Evolutionary conservation across 2,888 invertebrate genomes (phyloP).

Genomic region (Peribatodes rhomboidaria): DNA sequence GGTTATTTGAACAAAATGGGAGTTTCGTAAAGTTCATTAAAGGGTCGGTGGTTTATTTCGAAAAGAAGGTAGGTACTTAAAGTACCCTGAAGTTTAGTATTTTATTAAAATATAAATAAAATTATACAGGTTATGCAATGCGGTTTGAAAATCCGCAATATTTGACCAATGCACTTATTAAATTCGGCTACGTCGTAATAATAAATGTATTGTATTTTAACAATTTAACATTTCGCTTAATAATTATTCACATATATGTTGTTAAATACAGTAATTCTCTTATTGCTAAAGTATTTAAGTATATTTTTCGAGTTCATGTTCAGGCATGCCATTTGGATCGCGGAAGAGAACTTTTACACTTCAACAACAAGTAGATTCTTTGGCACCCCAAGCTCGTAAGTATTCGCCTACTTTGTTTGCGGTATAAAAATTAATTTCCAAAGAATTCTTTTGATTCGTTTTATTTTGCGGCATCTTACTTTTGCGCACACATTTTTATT

Average conservation of each 20-base stretch:
- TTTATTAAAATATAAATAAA: background rate
- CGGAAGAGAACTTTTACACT: slow-evolving; percentile 10
- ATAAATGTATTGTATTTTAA: too few relatives aligned
- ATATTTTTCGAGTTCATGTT: background rate
- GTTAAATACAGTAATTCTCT: too few relatives aligned
- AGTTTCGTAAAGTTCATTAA: slow-evolving; percentile 32
- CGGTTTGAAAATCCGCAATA: background rate
- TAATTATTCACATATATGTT: too few relatives aligned
- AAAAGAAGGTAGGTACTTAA: slow-evolving; percentile 20
- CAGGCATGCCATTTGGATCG: background rate
- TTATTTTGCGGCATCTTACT: slow-evolving; percentile 67
- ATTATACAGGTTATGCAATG: background rate
- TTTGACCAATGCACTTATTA: too few relatives aligned
- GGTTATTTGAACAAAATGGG: slow-evolving; percentile 33
- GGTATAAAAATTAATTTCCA: slow-evolving; percentile 59
- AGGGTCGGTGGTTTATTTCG: slow-evolving; percentile 15
- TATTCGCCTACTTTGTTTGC: slow-evolving; percentile 39
- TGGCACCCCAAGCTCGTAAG: slow-evolving; percentile 20
- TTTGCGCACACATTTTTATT: slow-evolving; percentile 71
- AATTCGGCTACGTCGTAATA: too few relatives aligned
- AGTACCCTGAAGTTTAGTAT: slow-evolving; percentile 7
- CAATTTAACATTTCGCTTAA: too few relatives aligned
- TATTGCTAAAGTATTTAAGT: too few relatives aligned
- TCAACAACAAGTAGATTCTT: slow-evolving; percentile 10
- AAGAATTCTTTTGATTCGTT: slow-evolving; percentile 71